Evolutionary conservation across 2,797 vertebrate genomes (phyloP), one percentile per base, ranked within the genome.

Genomic region (Sebastes iracundus): DNA sequence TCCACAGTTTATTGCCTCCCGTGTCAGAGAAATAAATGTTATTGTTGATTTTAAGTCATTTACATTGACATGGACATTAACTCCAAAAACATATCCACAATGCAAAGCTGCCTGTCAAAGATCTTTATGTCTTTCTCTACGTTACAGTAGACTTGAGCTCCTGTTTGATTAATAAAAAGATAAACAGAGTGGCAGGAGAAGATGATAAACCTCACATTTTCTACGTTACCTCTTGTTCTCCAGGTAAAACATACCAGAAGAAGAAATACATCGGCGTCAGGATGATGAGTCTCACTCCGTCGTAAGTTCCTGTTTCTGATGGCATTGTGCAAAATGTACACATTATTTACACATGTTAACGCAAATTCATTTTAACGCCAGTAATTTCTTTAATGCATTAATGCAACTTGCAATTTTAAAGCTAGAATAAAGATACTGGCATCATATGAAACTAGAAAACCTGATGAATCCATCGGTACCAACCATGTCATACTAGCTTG

Each of bases 221-320:
- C 5, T n/a, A 38, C 1, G 7, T 42, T 65, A 72, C 16, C 9
- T 72, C 16, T 6, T 72, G n/a, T 63, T 65, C 12, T 84, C 2
- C 88, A 99, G 98, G 98, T 73, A 97, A 97, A 96, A 93, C 95
- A 1, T 22, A 92, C 38, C 95, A 93, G 77, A 99, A 96, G 94
- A 99, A 98, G 95, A 99, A 97, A 87, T 99, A 97, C 80, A 98
- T 99, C 7, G 98, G 98, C 2, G 97, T 99, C 61, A 95, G 97
- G 61, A 99, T 99, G 98, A 97, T 99, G 96, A 98, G 96, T 0
- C 96, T 99, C 74, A 97, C 95, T 1, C 86, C 96, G 62, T 84
- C 95, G 98, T 99, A 90, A 96, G 97, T 94, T 53, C 11, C 2
- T 16, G 32, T 6, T 53, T 77, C 63, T 42, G 65, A 4, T 42